phyloP scores from a whole-genome alignment of 2,888 invertebrate genomes.

The Onchidella celtica region DNA sequence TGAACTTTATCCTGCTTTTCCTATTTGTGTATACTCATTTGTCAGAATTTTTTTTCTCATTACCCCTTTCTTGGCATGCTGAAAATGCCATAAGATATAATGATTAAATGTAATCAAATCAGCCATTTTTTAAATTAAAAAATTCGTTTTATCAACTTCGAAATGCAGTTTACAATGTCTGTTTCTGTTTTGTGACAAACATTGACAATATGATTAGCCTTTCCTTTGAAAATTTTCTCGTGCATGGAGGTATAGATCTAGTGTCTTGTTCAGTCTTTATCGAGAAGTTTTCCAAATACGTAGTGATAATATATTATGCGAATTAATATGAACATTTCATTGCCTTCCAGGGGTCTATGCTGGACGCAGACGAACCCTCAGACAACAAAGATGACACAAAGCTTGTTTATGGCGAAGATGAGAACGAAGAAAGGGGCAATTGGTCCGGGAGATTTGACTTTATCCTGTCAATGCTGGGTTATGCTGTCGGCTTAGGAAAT shows the following conservation, averaged over 20 bases:
- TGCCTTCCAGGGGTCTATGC: background rate
- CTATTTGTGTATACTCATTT: background rate
- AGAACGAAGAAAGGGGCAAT: conserved; percentile 70
- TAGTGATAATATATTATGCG: too few relatives aligned
- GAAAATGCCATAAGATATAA: background rate
- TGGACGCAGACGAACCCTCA: background rate
- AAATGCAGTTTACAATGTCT: background rate
- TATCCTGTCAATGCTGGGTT: conserved; percentile 67
- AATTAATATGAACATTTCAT: background rate
- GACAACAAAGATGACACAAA: conserved; percentile 41
- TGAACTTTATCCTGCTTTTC: background rate
- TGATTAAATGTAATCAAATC: too few relatives aligned
- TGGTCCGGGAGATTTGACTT: conserved; percentile 73
- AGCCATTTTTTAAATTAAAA: background rate
- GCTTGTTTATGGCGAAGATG: conserved; percentile 64
- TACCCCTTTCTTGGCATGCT: background rate
- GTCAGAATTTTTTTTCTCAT: too few relatives aligned
- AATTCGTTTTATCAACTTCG: too few relatives aligned
- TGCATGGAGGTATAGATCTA: too few relatives aligned
- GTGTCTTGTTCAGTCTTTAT: too few relatives aligned
- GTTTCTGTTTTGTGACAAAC: background rate
- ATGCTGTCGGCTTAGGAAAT: conserved; percentile 74
- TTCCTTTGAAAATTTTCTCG: too few relatives aligned
- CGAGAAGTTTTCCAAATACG: too few relatives aligned
- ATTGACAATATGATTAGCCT: too few relatives aligned